Evolutionary conservation across 2,797 vertebrate species (phyloP).

Genomic region (Anabacerthia variegaticeps): DNA sequence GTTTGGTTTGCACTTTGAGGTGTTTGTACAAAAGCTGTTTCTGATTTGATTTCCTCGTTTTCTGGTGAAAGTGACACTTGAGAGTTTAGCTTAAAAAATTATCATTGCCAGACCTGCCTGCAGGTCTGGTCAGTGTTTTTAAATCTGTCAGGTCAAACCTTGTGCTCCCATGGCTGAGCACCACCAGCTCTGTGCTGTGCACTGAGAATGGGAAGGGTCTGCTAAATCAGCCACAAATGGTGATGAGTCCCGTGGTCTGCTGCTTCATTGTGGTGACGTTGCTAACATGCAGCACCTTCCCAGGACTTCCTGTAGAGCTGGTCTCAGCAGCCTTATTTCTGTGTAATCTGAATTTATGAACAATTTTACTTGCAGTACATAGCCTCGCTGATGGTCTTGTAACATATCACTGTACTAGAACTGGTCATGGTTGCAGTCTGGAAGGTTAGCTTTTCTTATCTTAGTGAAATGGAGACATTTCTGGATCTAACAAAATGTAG

Average conservation of each 20-base stretch:
- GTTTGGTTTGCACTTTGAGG: background rate
- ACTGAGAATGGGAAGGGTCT: background rate
- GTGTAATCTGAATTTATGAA: background rate
- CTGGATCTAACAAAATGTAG: background rate
- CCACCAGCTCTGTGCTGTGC: background rate
- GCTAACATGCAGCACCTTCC: background rate
- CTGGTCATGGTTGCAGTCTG: background rate
- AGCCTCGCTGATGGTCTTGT: background rate
- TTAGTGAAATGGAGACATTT: background rate
- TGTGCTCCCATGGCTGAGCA: background rate
- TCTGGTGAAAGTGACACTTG: background rate
- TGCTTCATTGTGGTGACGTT: background rate
- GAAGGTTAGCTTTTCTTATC: background rate
- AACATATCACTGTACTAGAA: accelerated
- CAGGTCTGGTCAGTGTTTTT: background rate
- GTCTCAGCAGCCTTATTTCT: background rate
- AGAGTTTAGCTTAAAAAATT: background rate
- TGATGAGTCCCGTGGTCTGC: background rate
- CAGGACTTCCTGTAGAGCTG: background rate
- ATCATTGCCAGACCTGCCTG: background rate
- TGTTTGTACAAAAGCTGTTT: background rate
- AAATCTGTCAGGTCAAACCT: background rate
- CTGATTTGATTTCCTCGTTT: background rate
- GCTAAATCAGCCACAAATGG: background rate
- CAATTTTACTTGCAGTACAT: background rate